phyloP scores from a whole-genome alignment of 2,797 vertebrate genomes.

The Epinephelus awoara region DNA sequence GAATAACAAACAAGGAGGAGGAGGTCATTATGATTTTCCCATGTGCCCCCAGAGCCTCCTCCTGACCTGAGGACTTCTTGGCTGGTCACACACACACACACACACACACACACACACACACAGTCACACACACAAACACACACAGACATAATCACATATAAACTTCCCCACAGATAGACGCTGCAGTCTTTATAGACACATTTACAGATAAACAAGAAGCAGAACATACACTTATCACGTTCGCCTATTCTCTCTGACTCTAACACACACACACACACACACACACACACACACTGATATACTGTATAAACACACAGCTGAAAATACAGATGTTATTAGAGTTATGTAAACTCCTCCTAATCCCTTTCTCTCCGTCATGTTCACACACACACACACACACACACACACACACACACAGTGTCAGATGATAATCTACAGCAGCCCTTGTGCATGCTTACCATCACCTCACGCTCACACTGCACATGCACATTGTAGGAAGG shows the following conservation, averaged over 20 bases:
- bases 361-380: neutral
- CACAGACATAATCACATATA: neutral
- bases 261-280: no score
- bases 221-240: neutral
- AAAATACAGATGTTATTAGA: constrained; percentile 14
- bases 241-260: neutral
- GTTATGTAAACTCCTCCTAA: constrained; percentile 1
- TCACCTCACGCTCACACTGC: neutral
- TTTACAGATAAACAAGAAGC: neutral
- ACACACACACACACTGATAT: neutral
- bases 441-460: neutral
- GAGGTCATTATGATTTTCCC: constrained; percentile 4
- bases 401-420: neutral
- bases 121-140: neutral
- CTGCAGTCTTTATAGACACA: neutral
- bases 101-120: neutral
- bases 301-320: constrained; percentile 7
- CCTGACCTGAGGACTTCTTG: neutral
- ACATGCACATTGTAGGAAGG: neutral
- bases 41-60: constrained; percentile 7
- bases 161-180: neutral
- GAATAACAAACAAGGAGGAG: no score
- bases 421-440: neutral
- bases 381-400: constrained; percentile 4
- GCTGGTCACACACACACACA: neutral